These are phyloP conservation scores for Rhynchomys soricoides DNA, from an alignment of 2,113 vertebrate genomes.

Conservation along the genomic window DNA sequence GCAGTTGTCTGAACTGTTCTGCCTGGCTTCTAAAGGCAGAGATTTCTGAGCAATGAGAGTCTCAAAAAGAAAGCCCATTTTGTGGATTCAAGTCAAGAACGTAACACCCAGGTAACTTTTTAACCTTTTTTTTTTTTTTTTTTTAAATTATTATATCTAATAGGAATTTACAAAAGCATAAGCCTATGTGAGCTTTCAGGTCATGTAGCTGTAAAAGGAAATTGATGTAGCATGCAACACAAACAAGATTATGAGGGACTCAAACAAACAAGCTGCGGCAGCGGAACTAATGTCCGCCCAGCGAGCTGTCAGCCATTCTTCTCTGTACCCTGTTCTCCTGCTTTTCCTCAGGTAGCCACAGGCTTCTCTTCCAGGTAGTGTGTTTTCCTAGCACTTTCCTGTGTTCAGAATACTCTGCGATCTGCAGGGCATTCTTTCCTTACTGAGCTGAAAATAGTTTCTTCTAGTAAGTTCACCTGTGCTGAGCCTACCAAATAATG, in stretches of 20 bases:
- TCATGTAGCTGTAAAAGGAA: neutral
- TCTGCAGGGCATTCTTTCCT: neutral
- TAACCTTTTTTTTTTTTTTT: neutral
- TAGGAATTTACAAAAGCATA: neutral
- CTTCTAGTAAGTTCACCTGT: neutral
- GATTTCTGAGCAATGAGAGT: neutral
- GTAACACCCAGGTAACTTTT: neutral
- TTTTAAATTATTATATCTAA: neutral
- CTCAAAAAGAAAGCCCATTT: neutral
- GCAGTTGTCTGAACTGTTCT: neutral
- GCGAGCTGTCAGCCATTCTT: fast-evolving
- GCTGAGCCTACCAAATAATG: neutral
- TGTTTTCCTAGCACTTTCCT: neutral
- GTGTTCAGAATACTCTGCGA: neutral
- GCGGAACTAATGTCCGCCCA: neutral
- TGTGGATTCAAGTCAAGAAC: neutral
- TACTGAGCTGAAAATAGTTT: neutral
- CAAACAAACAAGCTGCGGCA: neutral
- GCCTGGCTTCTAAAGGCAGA: neutral
- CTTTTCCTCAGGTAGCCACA: neutral
- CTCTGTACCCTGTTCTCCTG: fast-evolving
- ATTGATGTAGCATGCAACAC: neutral
- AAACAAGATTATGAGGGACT: neutral
- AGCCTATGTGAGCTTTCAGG: neutral
- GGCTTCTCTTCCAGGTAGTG: fast-evolving